These are phyloP conservation scores for Meandrusa payeni DNA, from an alignment of 2,888 invertebrate species.

Conservation along the genomic window DNA sequence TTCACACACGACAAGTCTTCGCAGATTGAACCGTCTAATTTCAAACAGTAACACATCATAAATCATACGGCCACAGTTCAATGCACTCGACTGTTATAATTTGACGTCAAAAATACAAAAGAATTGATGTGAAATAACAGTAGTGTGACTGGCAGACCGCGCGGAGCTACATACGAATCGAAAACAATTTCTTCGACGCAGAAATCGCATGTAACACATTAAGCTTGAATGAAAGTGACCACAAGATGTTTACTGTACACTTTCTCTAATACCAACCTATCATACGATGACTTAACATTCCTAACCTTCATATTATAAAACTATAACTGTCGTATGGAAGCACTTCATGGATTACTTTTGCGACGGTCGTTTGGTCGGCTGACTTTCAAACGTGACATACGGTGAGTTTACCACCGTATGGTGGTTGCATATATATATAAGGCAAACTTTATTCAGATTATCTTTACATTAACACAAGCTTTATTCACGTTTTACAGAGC, in stretches of 20 bases:
- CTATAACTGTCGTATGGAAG: too few relatives aligned
- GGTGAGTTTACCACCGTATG: too few relatives aligned
- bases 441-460: too few relatives aligned
- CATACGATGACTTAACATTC: conserved; percentile 26
- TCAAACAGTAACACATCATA: conserved; percentile 4
- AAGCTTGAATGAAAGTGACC: conserved; percentile 58
- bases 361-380: too few relatives aligned
- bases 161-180: conserved; percentile 34
- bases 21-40: too few relatives aligned
- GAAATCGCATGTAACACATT: conserved; percentile 37
- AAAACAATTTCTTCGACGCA: conserved; percentile 44
- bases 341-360: too few relatives aligned
- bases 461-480: too few relatives aligned
- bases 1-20: too few relatives aligned
- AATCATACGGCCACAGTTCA: conserved; percentile 13
- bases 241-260: conserved; percentile 48
- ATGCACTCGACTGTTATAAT: conserved; percentile 1
- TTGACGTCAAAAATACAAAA: conserved; percentile 10
- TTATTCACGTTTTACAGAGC: too few relatives aligned
- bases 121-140: conserved; percentile 10
- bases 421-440: too few relatives aligned
- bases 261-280: conserved; percentile 40
- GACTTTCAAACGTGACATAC: too few relatives aligned
- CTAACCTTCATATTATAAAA: too few relatives aligned
- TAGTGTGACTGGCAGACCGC: conserved; percentile 25